These are phyloP conservation scores for Pedetes capensis DNA, from an alignment of 2,113 vertebrate species.

Conservation along the genomic window DNA sequence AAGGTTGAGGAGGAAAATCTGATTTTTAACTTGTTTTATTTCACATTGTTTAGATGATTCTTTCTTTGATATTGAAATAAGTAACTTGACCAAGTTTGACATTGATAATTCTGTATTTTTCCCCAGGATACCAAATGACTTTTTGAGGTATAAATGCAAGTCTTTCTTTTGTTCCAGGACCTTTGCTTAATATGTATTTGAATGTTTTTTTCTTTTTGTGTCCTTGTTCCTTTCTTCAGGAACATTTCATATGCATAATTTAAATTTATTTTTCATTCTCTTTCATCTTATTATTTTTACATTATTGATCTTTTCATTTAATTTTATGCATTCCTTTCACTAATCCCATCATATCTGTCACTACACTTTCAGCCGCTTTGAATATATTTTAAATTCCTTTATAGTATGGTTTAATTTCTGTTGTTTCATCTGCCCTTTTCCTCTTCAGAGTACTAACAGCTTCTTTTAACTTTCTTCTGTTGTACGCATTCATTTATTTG, in stretches of 20 bases:
- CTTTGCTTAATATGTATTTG: neutral
- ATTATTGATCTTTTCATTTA: neutral
- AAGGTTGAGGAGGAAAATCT: neutral
- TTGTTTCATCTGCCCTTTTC: neutral
- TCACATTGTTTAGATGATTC: neutral
- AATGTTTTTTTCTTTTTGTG: neutral
- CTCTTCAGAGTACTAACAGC: neutral
- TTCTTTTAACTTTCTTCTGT: neutral
- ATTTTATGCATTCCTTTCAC: neutral
- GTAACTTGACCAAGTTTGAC: neutral
- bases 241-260: neutral
- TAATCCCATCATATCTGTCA: neutral
- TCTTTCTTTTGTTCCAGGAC: neutral
- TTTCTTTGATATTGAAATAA: conserved; percentile 11
- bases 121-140: neutral
- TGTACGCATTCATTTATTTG: neutral
- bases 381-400: conserved; percentile 13
- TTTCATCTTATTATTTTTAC: neutral
- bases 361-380: neutral
- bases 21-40: neutral
- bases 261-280: neutral
- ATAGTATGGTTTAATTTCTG: neutral
- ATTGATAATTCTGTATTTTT: neutral
- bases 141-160: neutral
- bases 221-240: neutral